Evolutionary conservation across 2,113 vertebrate genomes (phyloP).

Genomic region (Leptobrachium leishanense): DNA sequence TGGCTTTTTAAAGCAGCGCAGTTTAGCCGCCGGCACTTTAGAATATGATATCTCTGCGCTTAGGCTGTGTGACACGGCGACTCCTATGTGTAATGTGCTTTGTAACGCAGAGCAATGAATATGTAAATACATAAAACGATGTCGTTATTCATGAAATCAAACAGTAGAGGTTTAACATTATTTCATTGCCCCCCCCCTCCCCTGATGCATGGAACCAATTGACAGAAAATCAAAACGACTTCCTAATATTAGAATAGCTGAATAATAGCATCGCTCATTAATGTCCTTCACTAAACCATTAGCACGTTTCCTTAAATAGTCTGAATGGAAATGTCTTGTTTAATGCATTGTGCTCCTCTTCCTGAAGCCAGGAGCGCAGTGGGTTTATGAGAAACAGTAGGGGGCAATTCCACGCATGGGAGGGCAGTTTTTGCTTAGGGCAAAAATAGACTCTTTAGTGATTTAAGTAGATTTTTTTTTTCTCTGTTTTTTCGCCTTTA

Average conservation of each 20-base stretch:
- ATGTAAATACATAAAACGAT: background rate
- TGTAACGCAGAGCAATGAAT: background rate
- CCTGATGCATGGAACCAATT: conserved; percentile 13
- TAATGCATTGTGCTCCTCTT: conserved; percentile 63
- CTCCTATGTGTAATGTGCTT: background rate
- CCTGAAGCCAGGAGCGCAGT: conserved; percentile 58
- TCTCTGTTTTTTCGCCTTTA: conserved; percentile 57
- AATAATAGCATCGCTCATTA: background rate
- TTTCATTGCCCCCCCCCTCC: background rate
- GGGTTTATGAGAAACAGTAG: conserved; percentile 75
- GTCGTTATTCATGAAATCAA: background rate
- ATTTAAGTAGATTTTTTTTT: conserved; percentile 58
- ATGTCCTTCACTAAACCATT: conserved; percentile 33
- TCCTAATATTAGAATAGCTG: conserved; percentile 17
- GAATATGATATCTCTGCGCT: background rate
- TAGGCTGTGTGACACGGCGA: background rate
- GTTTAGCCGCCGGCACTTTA: no score
- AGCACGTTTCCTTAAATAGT: conserved; percentile 56
- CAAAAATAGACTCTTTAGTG: conserved; percentile 67
- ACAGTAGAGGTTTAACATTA: background rate
- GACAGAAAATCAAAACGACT: conserved; percentile 28
- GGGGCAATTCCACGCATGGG: conserved; percentile 66
- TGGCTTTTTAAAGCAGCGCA: no score
- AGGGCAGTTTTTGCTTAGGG: conserved; percentile 72
- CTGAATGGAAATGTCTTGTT: conserved; percentile 56